Evolutionary conservation across 2,113 vertebrate genomes (phyloP).

Genomic region (Eubucco bourcierii): DNA sequence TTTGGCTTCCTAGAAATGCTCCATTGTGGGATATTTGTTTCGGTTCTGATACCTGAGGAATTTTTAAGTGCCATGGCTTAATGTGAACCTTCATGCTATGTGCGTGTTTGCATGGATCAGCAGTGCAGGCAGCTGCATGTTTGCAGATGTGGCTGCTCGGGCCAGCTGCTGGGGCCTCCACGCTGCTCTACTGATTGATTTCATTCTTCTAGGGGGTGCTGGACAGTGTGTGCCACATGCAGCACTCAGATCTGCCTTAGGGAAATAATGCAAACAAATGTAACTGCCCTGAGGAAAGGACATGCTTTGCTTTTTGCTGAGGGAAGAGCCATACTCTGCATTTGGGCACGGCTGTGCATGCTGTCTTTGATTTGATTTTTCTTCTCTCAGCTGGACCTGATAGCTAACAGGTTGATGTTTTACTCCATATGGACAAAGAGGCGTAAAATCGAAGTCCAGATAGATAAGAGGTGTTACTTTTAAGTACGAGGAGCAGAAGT

Average conservation of each 20-base stretch:
- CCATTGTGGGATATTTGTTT: background rate
- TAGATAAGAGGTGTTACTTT: background rate
- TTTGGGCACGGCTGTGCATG: background rate
- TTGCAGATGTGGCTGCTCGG: constrained; percentile 6
- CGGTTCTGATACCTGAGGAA: background rate
- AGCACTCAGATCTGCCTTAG: constrained; percentile 14
- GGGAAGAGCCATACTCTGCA: background rate
- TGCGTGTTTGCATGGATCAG: background rate
- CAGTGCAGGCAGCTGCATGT: background rate
- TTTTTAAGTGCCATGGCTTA: background rate
- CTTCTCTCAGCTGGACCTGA: background rate
- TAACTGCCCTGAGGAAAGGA: background rate
- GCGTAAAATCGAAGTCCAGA: background rate
- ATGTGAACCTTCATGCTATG: background rate
- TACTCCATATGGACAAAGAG: background rate
- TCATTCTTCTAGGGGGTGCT: constrained; percentile 14
- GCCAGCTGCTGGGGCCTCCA: constrained; percentile 17
- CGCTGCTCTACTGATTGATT: background rate
- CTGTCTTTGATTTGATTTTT: background rate
- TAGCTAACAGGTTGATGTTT: background rate
- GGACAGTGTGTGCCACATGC: constrained; percentile 13
- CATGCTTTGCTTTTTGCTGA: background rate
- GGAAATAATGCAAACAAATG: background rate
- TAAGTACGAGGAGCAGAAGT: background rate
- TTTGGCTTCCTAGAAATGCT: background rate